Base-by-base conservation (phyloP, 2,797 vertebrate genomes). In the Leptodactylus fallax region DNA sequence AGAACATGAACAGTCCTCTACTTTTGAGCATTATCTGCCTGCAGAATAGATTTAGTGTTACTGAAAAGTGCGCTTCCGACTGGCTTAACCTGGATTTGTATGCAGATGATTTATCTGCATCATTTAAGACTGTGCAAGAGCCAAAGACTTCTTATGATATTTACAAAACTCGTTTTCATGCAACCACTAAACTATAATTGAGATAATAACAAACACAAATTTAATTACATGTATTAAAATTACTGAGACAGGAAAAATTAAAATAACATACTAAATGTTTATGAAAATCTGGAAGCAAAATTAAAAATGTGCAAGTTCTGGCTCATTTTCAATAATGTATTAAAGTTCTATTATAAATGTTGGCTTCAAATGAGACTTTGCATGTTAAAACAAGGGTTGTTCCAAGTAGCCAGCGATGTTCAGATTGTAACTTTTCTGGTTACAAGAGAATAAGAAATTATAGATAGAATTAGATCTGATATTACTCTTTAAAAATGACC, bases 11-110 rank as follows among this genome's bases (percentile, higher is more conserved):
- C 72, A 85, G 25, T 71, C 61, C 84, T 45, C 27, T 86, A 51
- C 79, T 86, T 83, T 77, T 81, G 74, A 79, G 80, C 69, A 76
- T 87, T 83, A 89, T 83, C 85, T 83, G 79, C 85, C 61, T 60
- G 25, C 72, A 83, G 63, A 79, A 83, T 83, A 56, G 85, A 89
- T 83, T 86, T 76, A 36, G 49, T 77, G 47, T 86, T 83, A 87
- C 85, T 89, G 80, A 83, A 83, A 87, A 83, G 85, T 69, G 55
- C 55, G 19, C 85, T 56, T 79, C 27, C 61, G n/a, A 49, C 53
- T 78, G 78, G 67, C 85, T 86, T 83, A 89, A 36, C 79, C n/a
- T 49, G 72, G 80, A 72, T 87, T 83, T 82, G 58, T 61, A 49
- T 58, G 61, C 60, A 27, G 25, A 69, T 61, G 81, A 58, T 5